Conservation (phyloP, 92 coral and sea anemone species). For the Siderastrea radians region DNA sequence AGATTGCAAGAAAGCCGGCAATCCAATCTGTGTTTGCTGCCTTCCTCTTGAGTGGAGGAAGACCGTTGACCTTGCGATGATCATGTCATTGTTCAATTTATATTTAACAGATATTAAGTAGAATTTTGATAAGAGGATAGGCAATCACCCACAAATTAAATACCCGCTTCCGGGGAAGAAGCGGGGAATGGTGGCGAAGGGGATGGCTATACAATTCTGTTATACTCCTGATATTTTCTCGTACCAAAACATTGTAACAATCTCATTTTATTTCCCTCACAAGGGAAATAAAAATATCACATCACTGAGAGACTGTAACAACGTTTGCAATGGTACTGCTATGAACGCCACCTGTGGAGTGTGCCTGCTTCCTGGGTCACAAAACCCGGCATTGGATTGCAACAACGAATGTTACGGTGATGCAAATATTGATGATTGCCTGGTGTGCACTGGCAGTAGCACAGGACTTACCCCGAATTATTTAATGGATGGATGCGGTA, state of each 20-base stretch:
- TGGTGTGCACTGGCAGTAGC: constrained; percentile 70
- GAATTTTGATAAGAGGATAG: no score
- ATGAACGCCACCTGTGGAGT: constrained; percentile 29
- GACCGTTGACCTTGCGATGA: no score
- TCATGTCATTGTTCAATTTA: no score
- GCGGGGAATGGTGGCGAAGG: no score
- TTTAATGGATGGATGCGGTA: constrained; percentile 78
- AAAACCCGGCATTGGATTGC: constrained; percentile 51
- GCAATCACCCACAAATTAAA: no score
- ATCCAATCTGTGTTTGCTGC: no score
- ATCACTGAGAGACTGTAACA: constrained; percentile 26
- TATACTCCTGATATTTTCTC: no score
- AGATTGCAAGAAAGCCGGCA: no score
- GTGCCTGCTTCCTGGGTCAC: neutral
- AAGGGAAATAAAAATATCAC: neutral
- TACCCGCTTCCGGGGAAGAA: no score
- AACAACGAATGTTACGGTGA: constrained; percentile 56
- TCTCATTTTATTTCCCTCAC: neutral
- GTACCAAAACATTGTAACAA: neutral
- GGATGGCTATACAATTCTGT: no score
- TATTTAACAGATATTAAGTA: no score
- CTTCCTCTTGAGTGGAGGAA: no score
- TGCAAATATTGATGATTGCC: constrained; percentile 54
- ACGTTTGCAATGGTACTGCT: constrained; percentile 39
- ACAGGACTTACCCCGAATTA: constrained; percentile 53